A percentile compares a stretch with the other conserved stretches of the same genome.
These are phyloP conservation scores for Mustelus asterias DNA, from an alignment of 2,113 vertebrate genomes.

Conservation along the genomic window DNA sequence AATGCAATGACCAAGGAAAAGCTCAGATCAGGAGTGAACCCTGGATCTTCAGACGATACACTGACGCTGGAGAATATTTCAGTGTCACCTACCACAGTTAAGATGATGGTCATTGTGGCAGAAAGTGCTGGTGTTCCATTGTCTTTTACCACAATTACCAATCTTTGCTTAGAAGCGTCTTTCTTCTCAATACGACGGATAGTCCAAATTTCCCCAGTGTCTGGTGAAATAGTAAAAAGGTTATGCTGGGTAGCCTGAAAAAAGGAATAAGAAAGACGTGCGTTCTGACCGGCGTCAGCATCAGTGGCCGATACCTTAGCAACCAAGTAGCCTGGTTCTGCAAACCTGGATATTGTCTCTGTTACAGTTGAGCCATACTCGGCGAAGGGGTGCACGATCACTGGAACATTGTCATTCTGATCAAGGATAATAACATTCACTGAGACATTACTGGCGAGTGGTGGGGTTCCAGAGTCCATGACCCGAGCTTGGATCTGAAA, in stretches of 20 bases:
- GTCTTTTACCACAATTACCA: conserved; percentile 45
- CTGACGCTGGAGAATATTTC: conserved; percentile 43
- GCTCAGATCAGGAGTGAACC: conserved; percentile 30
- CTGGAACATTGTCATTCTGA: neutral
- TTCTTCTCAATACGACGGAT: conserved; percentile 41
- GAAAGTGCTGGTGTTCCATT: conserved; percentile 45
- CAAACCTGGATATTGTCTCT: neutral
- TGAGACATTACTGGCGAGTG: neutral
- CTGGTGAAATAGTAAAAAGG: conserved; percentile 41
- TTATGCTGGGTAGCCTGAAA: conserved; percentile 41
- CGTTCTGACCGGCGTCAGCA: neutral
- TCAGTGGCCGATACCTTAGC: neutral
- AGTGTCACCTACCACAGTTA: conserved; percentile 45
- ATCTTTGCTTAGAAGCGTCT: conserved; percentile 42
- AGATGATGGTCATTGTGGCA: conserved; percentile 43
- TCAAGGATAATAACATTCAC: neutral
- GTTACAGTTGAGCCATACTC: neutral
- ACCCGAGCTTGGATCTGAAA: neutral
- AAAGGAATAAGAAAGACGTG: conserved; percentile 45
- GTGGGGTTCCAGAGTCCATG: neutral
- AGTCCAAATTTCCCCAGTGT: conserved; percentile 43
- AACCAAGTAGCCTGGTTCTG: neutral
- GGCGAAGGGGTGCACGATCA: neutral
- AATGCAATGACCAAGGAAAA: conserved; percentile 42
- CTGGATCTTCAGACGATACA: neutral